Evolutionary conservation across 2,888 invertebrate genomes (phyloP).

Genomic region (Drosophila stalkeri): DNA sequence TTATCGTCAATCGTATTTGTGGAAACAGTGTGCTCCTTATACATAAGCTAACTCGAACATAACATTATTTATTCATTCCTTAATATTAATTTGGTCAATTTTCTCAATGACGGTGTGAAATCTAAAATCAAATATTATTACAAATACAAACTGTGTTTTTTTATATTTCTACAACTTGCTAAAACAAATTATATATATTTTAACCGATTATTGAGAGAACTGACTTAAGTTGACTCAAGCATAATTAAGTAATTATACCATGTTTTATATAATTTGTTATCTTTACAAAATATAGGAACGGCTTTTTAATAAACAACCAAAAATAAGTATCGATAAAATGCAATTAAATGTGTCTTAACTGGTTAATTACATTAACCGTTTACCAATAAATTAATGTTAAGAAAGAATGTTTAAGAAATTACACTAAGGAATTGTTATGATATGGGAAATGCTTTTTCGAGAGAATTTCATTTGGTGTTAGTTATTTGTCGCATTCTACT

Average conservation of each 20-base stretch:
- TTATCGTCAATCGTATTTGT: conserved; percentile 37
- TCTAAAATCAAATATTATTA: conserved; percentile 32
- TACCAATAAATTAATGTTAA: conserved; percentile 12
- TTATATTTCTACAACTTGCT: conserved; percentile 13
- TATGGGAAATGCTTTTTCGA: background rate
- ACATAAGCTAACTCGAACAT: conserved; percentile 64
- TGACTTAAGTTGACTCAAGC: conserved; percentile 68
- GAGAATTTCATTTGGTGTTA: background rate
- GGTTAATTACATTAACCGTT: conserved; percentile 26
- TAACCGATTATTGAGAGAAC: conserved; percentile 48
- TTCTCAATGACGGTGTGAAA: conserved; percentile 52
- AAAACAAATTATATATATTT: conserved; percentile 18
- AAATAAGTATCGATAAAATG: conserved; percentile 49
- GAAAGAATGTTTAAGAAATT: background rate
- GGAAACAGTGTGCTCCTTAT: conserved; percentile 71
- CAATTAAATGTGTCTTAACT: conserved; percentile 12
- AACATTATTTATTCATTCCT: conserved; percentile 82
- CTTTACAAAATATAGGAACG: conserved; percentile 64
- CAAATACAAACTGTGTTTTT: conserved; percentile 23
- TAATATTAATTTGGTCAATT: conserved; percentile 71
- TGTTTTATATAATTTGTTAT: conserved; percentile 68
- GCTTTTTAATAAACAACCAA: conserved; percentile 77
- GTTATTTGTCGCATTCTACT: conserved; percentile 1
- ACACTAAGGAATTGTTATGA: background rate
- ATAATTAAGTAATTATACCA: conserved; percentile 67